A percentile compares a stretch with the other conserved stretches of the same genome.
These are phyloP conservation scores for Ptyas mucosa DNA, from an alignment of 2,113 vertebrate genomes.

Conservation along the genomic window DNA sequence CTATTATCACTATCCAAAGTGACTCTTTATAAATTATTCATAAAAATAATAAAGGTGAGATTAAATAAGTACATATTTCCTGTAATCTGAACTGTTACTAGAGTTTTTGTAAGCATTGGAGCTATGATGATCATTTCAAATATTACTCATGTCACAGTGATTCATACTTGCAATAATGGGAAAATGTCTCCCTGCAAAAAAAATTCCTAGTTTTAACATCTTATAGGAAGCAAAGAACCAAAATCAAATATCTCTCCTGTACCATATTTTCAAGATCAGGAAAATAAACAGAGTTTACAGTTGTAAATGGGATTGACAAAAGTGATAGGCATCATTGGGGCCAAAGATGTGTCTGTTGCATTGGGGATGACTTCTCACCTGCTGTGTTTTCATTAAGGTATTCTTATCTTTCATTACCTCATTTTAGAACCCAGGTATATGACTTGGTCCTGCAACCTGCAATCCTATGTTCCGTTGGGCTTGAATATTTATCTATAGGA, in stretches of 20 bases:
- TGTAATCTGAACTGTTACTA: neutral
- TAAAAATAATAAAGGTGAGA: neutral
- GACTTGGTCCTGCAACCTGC: neutral
- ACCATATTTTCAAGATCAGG: neutral
- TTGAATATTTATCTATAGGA: neutral
- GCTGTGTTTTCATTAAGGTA: neutral
- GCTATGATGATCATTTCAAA: neutral
- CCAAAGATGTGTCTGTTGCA: neutral
- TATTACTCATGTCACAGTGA: neutral
- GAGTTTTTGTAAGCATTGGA: neutral
- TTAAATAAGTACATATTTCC: neutral
- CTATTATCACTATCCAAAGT: neutral
- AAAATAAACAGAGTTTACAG: neutral
- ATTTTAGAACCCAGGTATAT: neutral
- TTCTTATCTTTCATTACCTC: neutral
- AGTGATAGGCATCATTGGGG: neutral
- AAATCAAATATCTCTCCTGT: neutral
- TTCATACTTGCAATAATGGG: neutral
- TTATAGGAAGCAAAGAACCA: neutral
- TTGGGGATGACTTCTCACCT: neutral
- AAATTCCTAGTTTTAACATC: neutral
- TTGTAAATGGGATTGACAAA: neutral
- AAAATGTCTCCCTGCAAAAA: neutral
- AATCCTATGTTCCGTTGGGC: neutral
- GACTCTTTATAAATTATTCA: neutral